Evolutionary conservation across 2,797 vertebrate genomes (phyloP).

Genomic region (Coendou prehensilis): DNA sequence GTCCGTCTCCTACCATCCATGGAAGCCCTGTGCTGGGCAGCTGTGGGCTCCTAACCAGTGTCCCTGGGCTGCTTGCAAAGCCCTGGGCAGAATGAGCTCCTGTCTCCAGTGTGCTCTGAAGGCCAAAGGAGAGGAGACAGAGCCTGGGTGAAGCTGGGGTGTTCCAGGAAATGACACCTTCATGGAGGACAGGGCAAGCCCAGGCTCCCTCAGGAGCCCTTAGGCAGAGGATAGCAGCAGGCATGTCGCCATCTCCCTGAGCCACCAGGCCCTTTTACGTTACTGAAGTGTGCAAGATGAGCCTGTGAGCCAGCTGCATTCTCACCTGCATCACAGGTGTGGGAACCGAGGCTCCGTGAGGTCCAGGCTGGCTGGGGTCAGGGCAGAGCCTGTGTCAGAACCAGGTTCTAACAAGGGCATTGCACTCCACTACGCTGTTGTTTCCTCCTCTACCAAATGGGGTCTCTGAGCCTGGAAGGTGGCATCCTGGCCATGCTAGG

Average conservation of each 20-base stretch:
- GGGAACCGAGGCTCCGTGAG: background rate
- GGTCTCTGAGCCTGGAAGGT: background rate
- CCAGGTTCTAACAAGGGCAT: too few relatives aligned
- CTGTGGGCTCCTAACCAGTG: background rate
- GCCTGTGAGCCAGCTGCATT: background rate
- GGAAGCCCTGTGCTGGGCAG: background rate
- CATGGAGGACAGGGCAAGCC: background rate
- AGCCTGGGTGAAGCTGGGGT: background rate
- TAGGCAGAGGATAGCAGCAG: background rate
- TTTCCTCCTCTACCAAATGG: background rate
- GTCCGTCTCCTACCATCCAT: background rate
- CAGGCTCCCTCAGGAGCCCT: background rate
- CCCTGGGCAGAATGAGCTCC: background rate
- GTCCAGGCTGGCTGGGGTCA: too few relatives aligned
- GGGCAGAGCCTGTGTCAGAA: background rate
- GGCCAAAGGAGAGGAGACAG: background rate
- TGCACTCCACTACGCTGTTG: background rate
- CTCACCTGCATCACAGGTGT: background rate
- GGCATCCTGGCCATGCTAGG: rapidly evolving
- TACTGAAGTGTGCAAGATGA: background rate
- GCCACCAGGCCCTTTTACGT: background rate
- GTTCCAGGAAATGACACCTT: background rate
- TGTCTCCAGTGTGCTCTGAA: background rate
- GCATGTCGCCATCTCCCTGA: rapidly evolving
- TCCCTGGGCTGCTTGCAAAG: background rate